phyloP scores from a whole-genome alignment of 2,888 invertebrate genomes.

The Latheticus oryzae region DNA sequence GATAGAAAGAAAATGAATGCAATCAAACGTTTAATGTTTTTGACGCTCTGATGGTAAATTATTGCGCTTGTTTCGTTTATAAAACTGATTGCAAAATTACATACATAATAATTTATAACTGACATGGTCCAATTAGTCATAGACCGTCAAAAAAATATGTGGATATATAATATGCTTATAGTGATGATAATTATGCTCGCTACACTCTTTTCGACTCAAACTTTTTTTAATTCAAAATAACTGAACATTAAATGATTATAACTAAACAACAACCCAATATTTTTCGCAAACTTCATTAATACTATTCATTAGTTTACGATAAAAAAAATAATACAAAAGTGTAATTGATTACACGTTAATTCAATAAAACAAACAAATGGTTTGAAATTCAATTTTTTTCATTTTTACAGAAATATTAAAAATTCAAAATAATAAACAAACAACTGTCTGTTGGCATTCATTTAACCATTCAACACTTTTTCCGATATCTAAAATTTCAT shows the following conservation, averaged over 20 bases:
- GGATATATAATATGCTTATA: conserved; percentile 27
- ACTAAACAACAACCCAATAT: conserved; percentile 17
- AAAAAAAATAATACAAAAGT: too few species aligned
- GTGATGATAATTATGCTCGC: conserved; percentile 4
- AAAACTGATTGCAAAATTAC: conserved; percentile 47
- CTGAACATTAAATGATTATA: too few species aligned
- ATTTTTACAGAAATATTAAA: too few species aligned
- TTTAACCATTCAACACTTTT: too few species aligned
- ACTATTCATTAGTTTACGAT: conserved; percentile 7
- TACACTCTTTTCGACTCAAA: conserved; percentile 8
- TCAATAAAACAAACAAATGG: too few species aligned
- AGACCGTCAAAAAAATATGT: conserved; percentile 39
- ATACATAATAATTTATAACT: conserved; percentile 40
- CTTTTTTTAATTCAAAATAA: conserved; percentile 24
- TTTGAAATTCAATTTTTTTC: too few species aligned
- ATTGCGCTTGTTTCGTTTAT: conserved; percentile 43
- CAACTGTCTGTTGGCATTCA: too few species aligned
- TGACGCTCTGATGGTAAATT: conserved; percentile 45
- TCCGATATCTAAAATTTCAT: too few species aligned
- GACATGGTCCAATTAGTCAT: conserved; percentile 38
- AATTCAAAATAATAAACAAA: too few species aligned
- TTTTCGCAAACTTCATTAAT: conserved; percentile 17
- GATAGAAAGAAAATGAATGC: conserved; percentile 40
- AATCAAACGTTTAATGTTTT: conserved; percentile 39
- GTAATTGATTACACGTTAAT: too few species aligned